Conservation (phyloP, 1,140 invertebrate species). For the Ostrea edulis region DNA sequence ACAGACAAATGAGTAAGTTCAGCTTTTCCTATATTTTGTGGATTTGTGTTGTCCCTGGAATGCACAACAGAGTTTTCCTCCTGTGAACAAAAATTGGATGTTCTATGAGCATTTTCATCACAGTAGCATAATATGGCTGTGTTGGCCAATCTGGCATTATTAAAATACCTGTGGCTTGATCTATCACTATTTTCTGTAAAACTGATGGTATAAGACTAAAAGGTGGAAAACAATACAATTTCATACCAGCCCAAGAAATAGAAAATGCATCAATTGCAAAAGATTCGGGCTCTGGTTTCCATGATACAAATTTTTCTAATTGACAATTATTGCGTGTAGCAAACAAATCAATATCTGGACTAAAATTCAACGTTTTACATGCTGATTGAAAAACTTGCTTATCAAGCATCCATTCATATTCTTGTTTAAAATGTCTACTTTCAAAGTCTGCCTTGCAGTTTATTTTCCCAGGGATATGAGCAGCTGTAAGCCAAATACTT, state of each 20-base stretch:
- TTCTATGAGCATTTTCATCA: too few relatives aligned
- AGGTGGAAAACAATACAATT: not conserved
- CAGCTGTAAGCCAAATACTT: too few relatives aligned
- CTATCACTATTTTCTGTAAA: too few relatives aligned
- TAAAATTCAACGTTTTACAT: not conserved
- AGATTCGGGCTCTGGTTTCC: not conserved
- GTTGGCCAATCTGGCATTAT: too few relatives aligned
- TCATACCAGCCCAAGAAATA: not conserved
- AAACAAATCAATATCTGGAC: slow-evolving; percentile 13
- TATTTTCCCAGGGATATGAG: not conserved
- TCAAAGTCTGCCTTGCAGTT: not conserved
- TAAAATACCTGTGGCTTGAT: too few relatives aligned
- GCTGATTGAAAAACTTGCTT: not conserved
- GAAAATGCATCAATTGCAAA: slow-evolving; percentile 23
- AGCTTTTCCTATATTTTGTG: too few relatives aligned
- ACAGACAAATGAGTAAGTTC: too few relatives aligned
- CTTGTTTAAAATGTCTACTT: not conserved
- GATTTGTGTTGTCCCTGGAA: too few relatives aligned
- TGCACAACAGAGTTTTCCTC: too few relatives aligned
- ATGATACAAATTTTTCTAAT: not conserved
- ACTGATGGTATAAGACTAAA: too few relatives aligned
- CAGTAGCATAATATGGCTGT: too few relatives aligned
- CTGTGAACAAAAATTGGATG: not conserved
- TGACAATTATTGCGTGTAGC: not conserved
- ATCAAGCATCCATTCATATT: not conserved